Base-by-base conservation (phyloP, 2,113 vertebrate genomes). In the Potamarius usumacintae region DNA sequence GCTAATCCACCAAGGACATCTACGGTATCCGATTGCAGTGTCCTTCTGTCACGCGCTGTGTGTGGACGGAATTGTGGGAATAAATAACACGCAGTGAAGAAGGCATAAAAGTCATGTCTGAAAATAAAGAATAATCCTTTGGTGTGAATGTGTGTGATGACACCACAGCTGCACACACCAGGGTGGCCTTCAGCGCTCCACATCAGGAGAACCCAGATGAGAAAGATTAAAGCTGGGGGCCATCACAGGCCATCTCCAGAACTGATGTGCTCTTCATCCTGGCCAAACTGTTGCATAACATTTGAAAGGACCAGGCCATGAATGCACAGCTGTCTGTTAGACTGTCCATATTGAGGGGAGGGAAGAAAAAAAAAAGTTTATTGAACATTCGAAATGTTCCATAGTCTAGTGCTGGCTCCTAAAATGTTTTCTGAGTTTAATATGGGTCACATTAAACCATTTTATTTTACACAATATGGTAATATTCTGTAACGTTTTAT, bases 261-360 rank as follows among this genome's bases (percentile, higher is more conserved):
- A 60, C 20, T 17, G 15, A 89, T 30, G 55, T 83, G 58, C 20
- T 77, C 6, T 17, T 48, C 25, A 8, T 27, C 84, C 30, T 27
- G 11, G 85, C 82, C 87, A 88, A 88, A 84, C 5, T 10, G 77
- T 85, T 88, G 83, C 63, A 65, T 88, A 87, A 88, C 60, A 14
- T 88, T 84, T 65, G 27, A 55, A 86, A 87, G 12, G 30, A 34
- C 67, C 60, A 78, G 82, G 27, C 52, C 74, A 74, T 18, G 53
- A 85, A 85, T n/a, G 71, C 78, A 78, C 84, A 85, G 42, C 67
- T 71, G 81, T 84, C 34, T 9, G 42, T 83, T 87, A 81, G 72
- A 55, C 50, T 69, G 20, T 42, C 58, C 57, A 2, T 81, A 30
- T 14, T 42, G 42, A 42, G 42, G 42, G 42, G 42, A 42, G 42